phyloP scores from a whole-genome alignment of 1,140 invertebrate genomes.

The Neocloeon triangulifer region DNA sequence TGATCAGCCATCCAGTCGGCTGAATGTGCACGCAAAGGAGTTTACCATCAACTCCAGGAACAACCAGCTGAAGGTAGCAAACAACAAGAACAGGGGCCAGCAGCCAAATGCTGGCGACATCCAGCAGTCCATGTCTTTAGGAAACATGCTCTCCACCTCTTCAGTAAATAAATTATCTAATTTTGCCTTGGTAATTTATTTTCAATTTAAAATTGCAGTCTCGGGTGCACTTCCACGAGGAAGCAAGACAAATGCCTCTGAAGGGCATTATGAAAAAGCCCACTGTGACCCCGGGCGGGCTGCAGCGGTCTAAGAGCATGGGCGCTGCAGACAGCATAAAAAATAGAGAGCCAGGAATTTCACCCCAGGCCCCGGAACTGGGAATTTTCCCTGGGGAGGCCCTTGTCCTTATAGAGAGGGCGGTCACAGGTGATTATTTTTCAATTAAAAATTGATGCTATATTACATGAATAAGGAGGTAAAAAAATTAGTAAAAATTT shows the following conservation, averaged over 20 bases:
- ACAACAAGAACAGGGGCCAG: slow-evolving; percentile 1
- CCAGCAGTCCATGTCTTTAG: background rate
- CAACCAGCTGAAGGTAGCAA: background rate
- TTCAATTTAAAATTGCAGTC: slow-evolving; percentile 12
- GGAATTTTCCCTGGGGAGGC: slow-evolving; percentile 46
- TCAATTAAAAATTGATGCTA: no score
- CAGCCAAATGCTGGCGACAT: background rate
- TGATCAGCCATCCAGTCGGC: slow-evolving; percentile 7
- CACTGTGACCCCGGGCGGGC: slow-evolving; percentile 22
- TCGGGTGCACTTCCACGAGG: slow-evolving; percentile 11
- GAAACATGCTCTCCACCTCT: slow-evolving; percentile 3
- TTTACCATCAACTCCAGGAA: slow-evolving; percentile 35
- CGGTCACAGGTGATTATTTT: slow-evolving; percentile 14
- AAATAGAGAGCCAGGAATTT: slow-evolving; percentile 12
- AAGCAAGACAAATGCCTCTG: background rate
- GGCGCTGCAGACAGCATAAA: slow-evolving; percentile 35
- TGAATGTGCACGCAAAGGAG: slow-evolving; percentile 67
- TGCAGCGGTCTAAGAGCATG: slow-evolving; percentile 61
- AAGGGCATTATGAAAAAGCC: background rate
- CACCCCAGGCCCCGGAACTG: slow-evolving; percentile 41
- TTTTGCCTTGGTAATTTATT: slow-evolving; percentile 7
- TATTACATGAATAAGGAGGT: no score
- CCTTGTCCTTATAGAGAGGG: slow-evolving; percentile 35
- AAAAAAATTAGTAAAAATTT: no score
- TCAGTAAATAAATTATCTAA: slow-evolving; percentile 15